phyloP scores from a whole-genome alignment of 2,113 vertebrate genomes.

The Megalops atlanticus region DNA sequence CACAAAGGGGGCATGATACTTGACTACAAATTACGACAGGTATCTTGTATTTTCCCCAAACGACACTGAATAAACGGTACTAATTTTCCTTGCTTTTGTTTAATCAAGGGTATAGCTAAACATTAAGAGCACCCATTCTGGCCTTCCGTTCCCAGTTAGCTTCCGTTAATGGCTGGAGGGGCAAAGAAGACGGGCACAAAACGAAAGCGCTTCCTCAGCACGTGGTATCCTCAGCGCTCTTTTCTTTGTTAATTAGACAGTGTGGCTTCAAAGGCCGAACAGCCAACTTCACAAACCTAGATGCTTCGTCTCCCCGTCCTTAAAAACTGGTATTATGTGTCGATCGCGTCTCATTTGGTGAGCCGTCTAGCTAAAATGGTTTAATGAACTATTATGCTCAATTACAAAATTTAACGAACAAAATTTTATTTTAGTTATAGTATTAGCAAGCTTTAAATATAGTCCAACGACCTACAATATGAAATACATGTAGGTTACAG shows the following conservation, averaged over 20 bases:
- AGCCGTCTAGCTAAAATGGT: not conserved
- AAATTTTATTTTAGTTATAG: not conserved
- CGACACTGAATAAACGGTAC: not conserved
- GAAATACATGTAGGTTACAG: not conserved
- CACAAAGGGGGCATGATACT: no score
- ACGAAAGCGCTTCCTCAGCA: slow-evolving; percentile 50
- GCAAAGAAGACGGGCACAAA: slow-evolving; percentile 34
- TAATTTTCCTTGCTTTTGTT: not conserved
- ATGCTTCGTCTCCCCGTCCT: not conserved
- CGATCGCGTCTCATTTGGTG: not conserved
- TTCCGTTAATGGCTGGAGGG: slow-evolving; percentile 1
- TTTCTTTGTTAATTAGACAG: slow-evolving; percentile 61
- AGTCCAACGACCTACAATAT: not conserved
- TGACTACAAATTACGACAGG: no score
- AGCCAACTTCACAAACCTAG: slow-evolving; percentile 30
- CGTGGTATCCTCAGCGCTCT: slow-evolving; percentile 58
- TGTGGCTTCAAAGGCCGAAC: not conserved
- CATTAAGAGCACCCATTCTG: no score
- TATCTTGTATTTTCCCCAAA: not conserved
- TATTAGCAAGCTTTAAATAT: not conserved
- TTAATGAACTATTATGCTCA: not conserved
- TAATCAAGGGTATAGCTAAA: not conserved
- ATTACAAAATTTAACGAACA: not conserved
- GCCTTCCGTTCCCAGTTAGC: not conserved
- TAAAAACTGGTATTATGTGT: not conserved